Base-by-base conservation (phyloP, 2,113 vertebrate species). In the Solea senegalensis region DNA sequence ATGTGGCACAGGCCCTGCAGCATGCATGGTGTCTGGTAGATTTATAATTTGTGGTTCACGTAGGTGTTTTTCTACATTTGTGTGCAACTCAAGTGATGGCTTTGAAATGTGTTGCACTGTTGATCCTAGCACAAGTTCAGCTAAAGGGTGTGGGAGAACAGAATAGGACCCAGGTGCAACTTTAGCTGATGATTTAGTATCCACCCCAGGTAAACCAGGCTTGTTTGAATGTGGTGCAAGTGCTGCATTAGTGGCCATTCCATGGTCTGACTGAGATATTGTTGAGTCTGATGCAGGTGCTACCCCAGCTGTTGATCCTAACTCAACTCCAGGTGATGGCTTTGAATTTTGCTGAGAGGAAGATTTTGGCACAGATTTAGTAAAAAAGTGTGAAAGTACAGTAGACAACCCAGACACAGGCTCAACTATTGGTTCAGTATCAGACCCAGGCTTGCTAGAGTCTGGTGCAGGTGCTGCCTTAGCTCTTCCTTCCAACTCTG, bases 191-290 rank as follows among this genome's bases (percentile, higher is more conserved):
- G 69, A 15, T 56, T 45, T 39, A 0, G 39, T 15, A 0, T 15
- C 48, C 2, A 0, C 4, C 0, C 0, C 71, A 59, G 48, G n/a
- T n/a, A 27, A 21, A 21, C 21, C 21, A 21, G 21, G 21, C 21
- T 40, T 21, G 66, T 1, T 26, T 21, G 43, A 10, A 8, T 49
- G 50, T 27, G 46, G 2, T 4, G 8, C 5, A 15, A 27, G 3
- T 1, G 9, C 14, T 43, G 43, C 4, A 34, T 69, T 15, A 7
- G n/a, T 0, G 0, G 51, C 9, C 46, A 45, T 11, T 52, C 45
- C 45, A 0, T 40, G 12, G 0, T 15, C 54, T 2, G 1, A 4
- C 1, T 0, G 54, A 16, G 44, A 5, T 2, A 0, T 3, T 57
- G 27, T 5, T 49, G 21, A 3, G 0, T 28, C 14, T 0, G 11